Evolutionary conservation across 2,888 invertebrate genomes (phyloP), one percentile per base, ranked within the genome.

Genomic region (Plutella xylostella): DNA sequence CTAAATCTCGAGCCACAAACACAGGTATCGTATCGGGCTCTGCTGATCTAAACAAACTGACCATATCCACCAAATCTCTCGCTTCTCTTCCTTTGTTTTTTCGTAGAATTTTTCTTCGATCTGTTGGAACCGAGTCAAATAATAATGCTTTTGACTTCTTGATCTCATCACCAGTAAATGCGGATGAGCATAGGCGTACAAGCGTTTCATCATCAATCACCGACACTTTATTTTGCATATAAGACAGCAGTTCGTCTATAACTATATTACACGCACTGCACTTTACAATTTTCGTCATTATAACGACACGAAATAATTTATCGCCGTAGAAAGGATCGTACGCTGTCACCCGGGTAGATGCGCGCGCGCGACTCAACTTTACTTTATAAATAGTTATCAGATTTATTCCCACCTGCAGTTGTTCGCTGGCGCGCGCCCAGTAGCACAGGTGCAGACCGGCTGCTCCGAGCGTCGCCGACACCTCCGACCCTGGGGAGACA

Each of bases 381-480:
- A n/a, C n/a, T n/a, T n/a, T n/a, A n/a, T n/a, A n/a, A n/a, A n/a
- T n/a, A n/a, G n/a, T n/a, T n/a, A n/a, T n/a, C n/a, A n/a, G n/a
- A n/a, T n/a, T n/a, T n/a, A n/a, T n/a, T n/a, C n/a, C n/a, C n/a
- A n/a, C n/a, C 86, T 95, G 89, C 0, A 67, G 65, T 31, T 96
- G 94, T 68, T 95, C 94, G 72, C 93, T 95, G 57, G 95, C 93
- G 78, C 92, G 94, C 65, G 97, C 97, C 80, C 96, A 96, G 78
- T 95, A 98, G 71, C 96, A 97, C 45, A 95, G 65, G 67, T 98
- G 97, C 52, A 94, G 80, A 31, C 93, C 94, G 14, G 91, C 88
- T 2, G 91, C 87, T 43, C 96, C 96, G 55, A 92, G 40, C 1
- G 92, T 91, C 3, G 90, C 90, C 0, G 92, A 90, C 58, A 92